phyloP scores from a whole-genome alignment of 2,888 invertebrate species.

The Lasiommata megera region DNA sequence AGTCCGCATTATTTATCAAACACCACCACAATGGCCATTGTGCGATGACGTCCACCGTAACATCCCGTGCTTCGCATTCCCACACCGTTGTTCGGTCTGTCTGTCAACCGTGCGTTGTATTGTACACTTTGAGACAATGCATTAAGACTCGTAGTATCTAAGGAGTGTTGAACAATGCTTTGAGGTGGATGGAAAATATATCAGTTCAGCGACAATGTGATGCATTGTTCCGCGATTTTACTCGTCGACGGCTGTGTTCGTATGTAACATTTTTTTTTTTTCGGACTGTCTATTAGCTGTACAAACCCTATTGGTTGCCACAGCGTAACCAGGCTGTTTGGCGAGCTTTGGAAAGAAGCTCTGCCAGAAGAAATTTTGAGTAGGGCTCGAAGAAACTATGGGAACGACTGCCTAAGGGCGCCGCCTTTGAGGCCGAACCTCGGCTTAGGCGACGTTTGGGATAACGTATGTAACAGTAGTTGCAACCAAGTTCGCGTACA shows the following conservation, averaged over 20 bases:
- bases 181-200: neutral
- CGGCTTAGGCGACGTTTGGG: too few species aligned
- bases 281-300: too few species aligned
- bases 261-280: too few species aligned
- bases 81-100: conserved; percentile 4
- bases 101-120: neutral
- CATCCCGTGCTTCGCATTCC: conserved; percentile 13
- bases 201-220: neutral
- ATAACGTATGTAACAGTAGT: too few species aligned
- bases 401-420: too few species aligned
- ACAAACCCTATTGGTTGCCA: too few species aligned
- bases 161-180: neutral
- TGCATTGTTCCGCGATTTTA: neutral
- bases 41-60: neutral
- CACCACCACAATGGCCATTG: conserved; percentile 9
- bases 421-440: too few species aligned
- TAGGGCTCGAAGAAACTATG: too few species aligned
- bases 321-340: too few species aligned
- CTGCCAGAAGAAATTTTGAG: too few species aligned
- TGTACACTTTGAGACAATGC: neutral
- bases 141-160: neutral
- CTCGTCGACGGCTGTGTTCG: neutral
- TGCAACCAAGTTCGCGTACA: too few species aligned
- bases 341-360: too few species aligned
- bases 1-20: neutral